These are phyloP conservation scores for Drosophila nikananu DNA, from an alignment of 1,140 invertebrate species.

Conservation along the genomic window DNA sequence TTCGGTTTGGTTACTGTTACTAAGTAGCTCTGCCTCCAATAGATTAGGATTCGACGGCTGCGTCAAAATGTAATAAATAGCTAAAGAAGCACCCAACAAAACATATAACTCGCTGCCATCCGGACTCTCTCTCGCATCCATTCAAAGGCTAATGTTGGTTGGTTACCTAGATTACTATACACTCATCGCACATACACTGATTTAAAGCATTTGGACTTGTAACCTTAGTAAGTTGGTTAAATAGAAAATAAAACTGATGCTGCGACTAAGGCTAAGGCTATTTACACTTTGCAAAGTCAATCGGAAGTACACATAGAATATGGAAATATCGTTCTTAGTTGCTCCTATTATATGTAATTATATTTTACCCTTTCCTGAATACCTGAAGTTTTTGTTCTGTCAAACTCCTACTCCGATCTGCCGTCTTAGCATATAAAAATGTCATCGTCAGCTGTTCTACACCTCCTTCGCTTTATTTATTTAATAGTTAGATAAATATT, in stretches of 20 bases:
- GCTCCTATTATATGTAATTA: conserved; percentile 26
- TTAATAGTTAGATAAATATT: conserved; percentile 43
- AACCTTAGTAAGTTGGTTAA: conserved; percentile 29
- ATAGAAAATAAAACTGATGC: conserved; percentile 20
- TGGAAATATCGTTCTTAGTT: conserved; percentile 51
- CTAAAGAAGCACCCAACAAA: conserved; percentile 31
- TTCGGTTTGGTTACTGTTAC: neutral
- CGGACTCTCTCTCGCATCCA: neutral
- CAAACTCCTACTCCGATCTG: conserved; percentile 30
- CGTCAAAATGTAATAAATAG: conserved; percentile 11
- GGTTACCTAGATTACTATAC: conserved; percentile 37
- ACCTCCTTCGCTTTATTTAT: conserved; percentile 1
- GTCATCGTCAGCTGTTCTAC: conserved; percentile 9
- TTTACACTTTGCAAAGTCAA: conserved; percentile 49
- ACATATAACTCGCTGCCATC: neutral
- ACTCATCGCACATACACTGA: conserved; percentile 39
- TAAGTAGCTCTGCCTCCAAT: neutral
- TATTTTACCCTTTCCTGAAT: conserved; percentile 43
- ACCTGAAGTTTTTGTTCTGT: conserved; percentile 49
- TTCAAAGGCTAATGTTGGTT: conserved; percentile 34
- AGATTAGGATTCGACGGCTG: neutral
- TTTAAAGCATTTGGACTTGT: conserved; percentile 49
- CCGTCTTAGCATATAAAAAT: conserved; percentile 40
- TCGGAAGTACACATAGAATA: conserved; percentile 50
- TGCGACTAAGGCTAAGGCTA: conserved; percentile 44